Conservation (phyloP, 2,797 vertebrate genomes). For the Crypturellus tataupa region DNA sequence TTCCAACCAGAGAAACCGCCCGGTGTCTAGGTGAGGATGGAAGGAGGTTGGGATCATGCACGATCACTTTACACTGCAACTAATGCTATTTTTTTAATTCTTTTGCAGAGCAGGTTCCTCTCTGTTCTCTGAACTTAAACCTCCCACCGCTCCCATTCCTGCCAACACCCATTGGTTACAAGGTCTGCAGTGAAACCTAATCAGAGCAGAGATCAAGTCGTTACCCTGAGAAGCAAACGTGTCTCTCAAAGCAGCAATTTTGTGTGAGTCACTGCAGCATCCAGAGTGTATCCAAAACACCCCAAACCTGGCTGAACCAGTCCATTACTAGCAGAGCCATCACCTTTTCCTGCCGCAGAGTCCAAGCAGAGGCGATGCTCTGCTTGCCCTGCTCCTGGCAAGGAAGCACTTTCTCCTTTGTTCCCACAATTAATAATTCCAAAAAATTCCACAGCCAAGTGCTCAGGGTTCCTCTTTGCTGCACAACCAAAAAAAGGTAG, state of each 20-base stretch:
- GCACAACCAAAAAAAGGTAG: neutral
- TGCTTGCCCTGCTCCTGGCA: neutral
- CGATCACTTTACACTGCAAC: neutral
- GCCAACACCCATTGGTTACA: constrained; percentile 65
- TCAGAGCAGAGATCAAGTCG: constrained; percentile 58
- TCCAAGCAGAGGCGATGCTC: neutral
- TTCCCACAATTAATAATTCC: constrained; percentile 11
- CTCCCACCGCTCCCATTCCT: constrained; percentile 66
- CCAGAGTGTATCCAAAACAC: constrained; percentile 68
- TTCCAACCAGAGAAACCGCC: neutral
- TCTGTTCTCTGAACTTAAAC: constrained; percentile 54
- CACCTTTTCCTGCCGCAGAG: constrained; percentile 39
- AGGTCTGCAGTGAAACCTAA: constrained; percentile 68
- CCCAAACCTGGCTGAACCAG: constrained; percentile 71
- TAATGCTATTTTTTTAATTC: neutral
- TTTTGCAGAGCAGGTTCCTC: constrained; percentile 53
- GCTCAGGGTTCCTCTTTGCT: neutral
- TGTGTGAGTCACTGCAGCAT: constrained; percentile 74
- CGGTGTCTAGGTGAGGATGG: constrained; percentile 9
- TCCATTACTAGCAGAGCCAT: constrained; percentile 69
- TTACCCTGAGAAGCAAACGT: constrained; percentile 69
- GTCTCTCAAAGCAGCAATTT: constrained; percentile 77
- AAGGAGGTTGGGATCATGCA: neutral
- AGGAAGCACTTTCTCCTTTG: constrained; percentile 16
- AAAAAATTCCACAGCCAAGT: neutral